Conservation (phyloP, 37 sponge, comb jelly and placozoan genomes). For the Axinella damicornis region DNA sequence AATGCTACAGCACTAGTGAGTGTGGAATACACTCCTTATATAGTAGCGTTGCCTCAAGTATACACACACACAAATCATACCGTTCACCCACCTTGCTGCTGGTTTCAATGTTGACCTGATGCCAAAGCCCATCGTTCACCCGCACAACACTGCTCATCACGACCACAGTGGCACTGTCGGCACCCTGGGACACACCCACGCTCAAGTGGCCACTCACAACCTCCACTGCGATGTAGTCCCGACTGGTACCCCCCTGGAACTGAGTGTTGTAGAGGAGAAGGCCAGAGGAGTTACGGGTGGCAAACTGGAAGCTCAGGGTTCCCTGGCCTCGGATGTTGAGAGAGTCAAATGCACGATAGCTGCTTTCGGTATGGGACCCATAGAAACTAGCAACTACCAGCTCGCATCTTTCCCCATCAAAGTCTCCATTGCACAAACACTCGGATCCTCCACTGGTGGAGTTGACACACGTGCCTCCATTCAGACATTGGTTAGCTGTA, state of each 20-base stretch:
- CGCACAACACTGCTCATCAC: conserved; percentile 13
- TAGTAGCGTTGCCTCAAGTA: no score
- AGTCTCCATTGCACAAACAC: conserved; percentile 49
- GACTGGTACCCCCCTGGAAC: conserved; percentile 32
- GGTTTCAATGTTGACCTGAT: conserved; percentile 42
- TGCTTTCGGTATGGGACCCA: conserved; percentile 12
- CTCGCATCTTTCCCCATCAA: conserved; percentile 53
- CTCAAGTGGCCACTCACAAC: conserved; percentile 41
- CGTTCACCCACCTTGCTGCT: conserved; percentile 44
- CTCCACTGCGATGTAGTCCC: conserved; percentile 54
- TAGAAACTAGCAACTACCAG: conserved; percentile 51
- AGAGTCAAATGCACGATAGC: conserved; percentile 57
- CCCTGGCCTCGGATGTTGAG: conserved; percentile 30
- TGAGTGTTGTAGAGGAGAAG: conserved; percentile 62
- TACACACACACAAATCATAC: no score
- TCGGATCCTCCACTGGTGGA: neutral
- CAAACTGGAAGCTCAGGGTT: conserved; percentile 48
- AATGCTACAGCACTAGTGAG: no score
- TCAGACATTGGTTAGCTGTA: conserved; percentile 20
- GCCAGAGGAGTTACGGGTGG: conserved; percentile 34
- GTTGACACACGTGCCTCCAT: conserved; percentile 50
- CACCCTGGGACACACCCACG: conserved; percentile 52
- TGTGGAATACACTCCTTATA: no score
- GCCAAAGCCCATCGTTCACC: conserved; percentile 66
- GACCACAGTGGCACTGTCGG: neutral